A percentile compares a stretch with the other conserved stretches of the same genome.
Evolutionary conservation across 2,888 invertebrate genomes (phyloP).

Genomic region (Heliconius charithonia): DNA sequence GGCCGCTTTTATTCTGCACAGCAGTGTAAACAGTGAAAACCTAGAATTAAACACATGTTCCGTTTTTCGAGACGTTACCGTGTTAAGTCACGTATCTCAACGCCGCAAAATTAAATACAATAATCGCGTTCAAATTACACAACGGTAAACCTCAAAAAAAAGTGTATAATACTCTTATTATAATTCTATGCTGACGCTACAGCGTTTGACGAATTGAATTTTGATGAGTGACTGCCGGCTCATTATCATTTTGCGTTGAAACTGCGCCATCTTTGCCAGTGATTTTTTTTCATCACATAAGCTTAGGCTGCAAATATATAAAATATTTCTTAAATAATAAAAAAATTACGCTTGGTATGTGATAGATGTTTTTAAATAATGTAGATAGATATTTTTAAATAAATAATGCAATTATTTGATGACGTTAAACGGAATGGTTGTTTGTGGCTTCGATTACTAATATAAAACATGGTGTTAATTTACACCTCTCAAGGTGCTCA

Average conservation of each 20-base stretch:
- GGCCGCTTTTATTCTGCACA: too few species aligned
- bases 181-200: slow-evolving; percentile 60
- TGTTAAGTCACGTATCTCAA: too few species aligned
- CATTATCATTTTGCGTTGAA: slow-evolving; percentile 73
- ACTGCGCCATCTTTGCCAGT: slow-evolving; percentile 49
- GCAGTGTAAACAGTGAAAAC: too few species aligned
- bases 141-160: neutral
- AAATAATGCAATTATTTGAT: too few species aligned
- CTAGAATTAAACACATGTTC: too few species aligned
- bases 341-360: neutral
- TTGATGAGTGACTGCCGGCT: slow-evolving; percentile 75
- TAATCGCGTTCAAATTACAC: too few species aligned
- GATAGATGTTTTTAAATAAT: neutral
- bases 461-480: too few species aligned
- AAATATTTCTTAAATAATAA: neutral
- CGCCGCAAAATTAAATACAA: neutral
- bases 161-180: slow-evolving; percentile 10
- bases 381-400: too few species aligned
- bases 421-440: too few species aligned
- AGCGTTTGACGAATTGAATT: slow-evolving; percentile 78
- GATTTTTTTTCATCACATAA: slow-evolving; percentile 27
- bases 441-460: too few species aligned
- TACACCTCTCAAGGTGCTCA: too few species aligned
- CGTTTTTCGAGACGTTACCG: too few species aligned
- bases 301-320: slow-evolving; percentile 20